Evolutionary conservation across 2,888 invertebrate genomes (phyloP).

Genomic region (Perdita meconis): DNA sequence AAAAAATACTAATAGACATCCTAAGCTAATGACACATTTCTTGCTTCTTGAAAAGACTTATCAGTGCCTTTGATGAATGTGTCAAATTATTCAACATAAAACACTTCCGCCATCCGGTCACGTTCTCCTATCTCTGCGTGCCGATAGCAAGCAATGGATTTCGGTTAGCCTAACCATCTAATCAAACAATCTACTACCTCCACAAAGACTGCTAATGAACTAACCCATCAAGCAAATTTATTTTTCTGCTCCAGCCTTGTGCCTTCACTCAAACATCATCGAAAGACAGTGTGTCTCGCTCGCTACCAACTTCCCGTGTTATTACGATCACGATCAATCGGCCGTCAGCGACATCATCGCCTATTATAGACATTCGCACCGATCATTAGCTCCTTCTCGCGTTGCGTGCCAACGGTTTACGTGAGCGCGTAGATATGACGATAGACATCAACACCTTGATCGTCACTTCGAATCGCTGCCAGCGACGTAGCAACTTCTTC

Average conservation of each 20-base stretch:
- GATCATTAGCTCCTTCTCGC: conserved; percentile 25
- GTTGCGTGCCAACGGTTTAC: conserved; percentile 16
- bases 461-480: conserved; percentile 26
- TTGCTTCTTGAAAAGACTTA: neutral
- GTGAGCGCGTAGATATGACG: conserved; percentile 12
- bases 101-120: neutral
- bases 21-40: too few species aligned
- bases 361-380: conserved; percentile 13
- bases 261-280: neutral
- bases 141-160: neutral
- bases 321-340: conserved; percentile 4
- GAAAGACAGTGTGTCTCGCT: neutral
- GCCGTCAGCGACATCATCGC: conserved; percentile 22
- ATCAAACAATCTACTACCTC: too few species aligned
- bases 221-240: too few species aligned
- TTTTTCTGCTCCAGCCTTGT: neutral
- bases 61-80: neutral
- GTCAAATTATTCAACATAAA: neutral
- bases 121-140: neutral
- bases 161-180: too few species aligned
- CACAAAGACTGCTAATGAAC: too few species aligned
- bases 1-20: too few species aligned
- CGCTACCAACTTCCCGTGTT: neutral
- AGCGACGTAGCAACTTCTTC: conserved; percentile 37
- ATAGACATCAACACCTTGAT: conserved; percentile 34